Percentiles rank a stretch among this genome's conserved stretches.
These are phyloP conservation scores for Strongylocentrotus purpuratus DNA, from an alignment of 35 echinoderm and acorn worm genomes.

Conservation along the genomic window DNA sequence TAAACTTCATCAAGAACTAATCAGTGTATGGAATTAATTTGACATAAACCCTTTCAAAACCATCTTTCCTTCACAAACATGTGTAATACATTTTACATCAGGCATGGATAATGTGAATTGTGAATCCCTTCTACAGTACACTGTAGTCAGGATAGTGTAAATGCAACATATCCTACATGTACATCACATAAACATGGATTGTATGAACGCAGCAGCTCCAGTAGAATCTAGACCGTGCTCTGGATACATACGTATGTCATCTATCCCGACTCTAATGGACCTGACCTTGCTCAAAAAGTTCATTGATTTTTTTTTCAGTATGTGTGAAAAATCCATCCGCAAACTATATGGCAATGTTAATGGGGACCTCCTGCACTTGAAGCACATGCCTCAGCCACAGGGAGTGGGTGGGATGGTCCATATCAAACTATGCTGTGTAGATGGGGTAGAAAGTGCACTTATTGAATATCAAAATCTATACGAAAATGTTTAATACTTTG, in stretches of 20 bases:
- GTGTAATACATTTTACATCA: no score
- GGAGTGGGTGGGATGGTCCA: background rate
- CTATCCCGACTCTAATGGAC: conserved; percentile 29
- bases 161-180: background rate
- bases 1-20: no score
- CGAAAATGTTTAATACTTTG: no score
- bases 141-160: background rate
- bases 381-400: background rate
- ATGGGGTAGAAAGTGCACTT: background rate
- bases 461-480: background rate
- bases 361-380: background rate
- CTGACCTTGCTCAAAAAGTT: conserved; percentile 25
- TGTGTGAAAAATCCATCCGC: conserved; percentile 41
- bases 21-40: no score
- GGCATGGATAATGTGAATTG: no score
- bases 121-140: no score
- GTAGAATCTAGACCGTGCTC: background rate
- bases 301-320: conserved; percentile 21
- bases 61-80: no score
- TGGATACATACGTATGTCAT: conserved; percentile 17
- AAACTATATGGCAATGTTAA: background rate
- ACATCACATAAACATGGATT: background rate
- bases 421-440: background rate
- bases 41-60: no score
- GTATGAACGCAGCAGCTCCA: background rate